A percentile compares a stretch with the other conserved stretches of the same genome.
phyloP scores from a whole-genome alignment of 2,888 invertebrate genomes.

The Callyntrura sp. region DNA sequence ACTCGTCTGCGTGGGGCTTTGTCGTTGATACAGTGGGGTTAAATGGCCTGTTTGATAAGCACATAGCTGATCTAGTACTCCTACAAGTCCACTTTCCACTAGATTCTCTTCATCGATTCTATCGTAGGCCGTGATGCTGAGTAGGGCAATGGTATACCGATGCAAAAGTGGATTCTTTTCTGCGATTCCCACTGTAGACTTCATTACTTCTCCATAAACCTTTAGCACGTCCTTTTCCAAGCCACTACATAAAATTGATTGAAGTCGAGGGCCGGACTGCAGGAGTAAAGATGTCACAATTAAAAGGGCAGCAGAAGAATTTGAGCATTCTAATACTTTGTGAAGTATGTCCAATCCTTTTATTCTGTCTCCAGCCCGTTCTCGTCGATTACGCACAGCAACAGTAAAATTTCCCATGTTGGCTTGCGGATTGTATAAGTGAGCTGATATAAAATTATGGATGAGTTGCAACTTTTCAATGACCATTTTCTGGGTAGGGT shows the following conservation, averaged over 20 bases:
- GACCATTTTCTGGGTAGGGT: slow-evolving; percentile 38
- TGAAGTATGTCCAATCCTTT: slow-evolving; percentile 66
- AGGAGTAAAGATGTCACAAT: slow-evolving; percentile 52
- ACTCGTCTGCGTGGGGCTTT: slow-evolving; percentile 26
- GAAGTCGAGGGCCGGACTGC: slow-evolving; percentile 55
- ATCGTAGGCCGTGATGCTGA: slow-evolving; percentile 70
- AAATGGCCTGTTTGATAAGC: slow-evolving; percentile 71
- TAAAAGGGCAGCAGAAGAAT: slow-evolving; percentile 43
- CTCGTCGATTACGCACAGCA: slow-evolving; percentile 43
- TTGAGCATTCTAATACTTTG: slow-evolving; percentile 70
- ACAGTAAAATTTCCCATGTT: slow-evolving; percentile 44
- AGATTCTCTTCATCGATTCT: slow-evolving; percentile 80
- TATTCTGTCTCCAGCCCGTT: slow-evolving; percentile 61
- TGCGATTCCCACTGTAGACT: slow-evolving; percentile 59
- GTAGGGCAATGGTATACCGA: slow-evolving; percentile 67
- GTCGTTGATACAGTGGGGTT: slow-evolving; percentile 26
- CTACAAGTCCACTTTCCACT: slow-evolving; percentile 85
- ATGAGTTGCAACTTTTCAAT: slow-evolving; percentile 41
- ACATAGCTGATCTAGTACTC: slow-evolving; percentile 85
- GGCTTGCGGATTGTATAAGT: slow-evolving; percentile 50
- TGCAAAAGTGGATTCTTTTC: slow-evolving; percentile 71
- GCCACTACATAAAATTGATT: slow-evolving; percentile 62
- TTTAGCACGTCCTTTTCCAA: slow-evolving; percentile 63
- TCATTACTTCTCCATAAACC: slow-evolving; percentile 69
- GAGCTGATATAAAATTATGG: slow-evolving; percentile 60